Evolutionary conservation across 2,797 vertebrate species (phyloP), one percentile per base, ranked within the genome.

Genomic region (Pangasius djambal): DNA sequence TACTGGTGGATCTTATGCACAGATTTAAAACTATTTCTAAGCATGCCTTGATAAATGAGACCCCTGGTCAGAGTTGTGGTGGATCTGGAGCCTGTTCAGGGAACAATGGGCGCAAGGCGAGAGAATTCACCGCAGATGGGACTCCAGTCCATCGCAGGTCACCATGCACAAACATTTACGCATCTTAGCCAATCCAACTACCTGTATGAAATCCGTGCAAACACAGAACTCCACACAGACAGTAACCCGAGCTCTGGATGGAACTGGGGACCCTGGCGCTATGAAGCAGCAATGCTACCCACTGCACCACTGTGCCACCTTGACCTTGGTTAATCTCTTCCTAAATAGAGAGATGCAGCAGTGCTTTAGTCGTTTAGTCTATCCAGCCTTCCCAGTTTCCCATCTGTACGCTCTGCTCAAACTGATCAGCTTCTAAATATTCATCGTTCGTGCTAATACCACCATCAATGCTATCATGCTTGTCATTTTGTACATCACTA

Each of bases 141-240:
- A 55, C 5, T 7, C 78, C 78, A 59, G 31, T 82, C 8, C 78
- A 37, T 31, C 34, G 18, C 78, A 22, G 31, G 20, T 79, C 18
- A 28, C 22, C 12, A n/a, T 50, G 44, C 28, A 50, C 15, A 52
- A 16, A 31, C 28, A 13, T 61, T 61, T 50, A 31, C 16, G 7
- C 77, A 79, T 78, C 15, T n/a, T 52, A n/a, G 77, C n/a, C n/a
- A 79, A 55, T 79, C n/a, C 50, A 79, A 4, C 16, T 22, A 81
- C 4, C 31, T 5, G 31, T 18, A 6, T 37, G 52, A 59, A 57
- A 52, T 48, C 12, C 25, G 16, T 20, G 22, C 1, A 1, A 59
- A 59, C 55, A 59, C 55, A 22, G 37, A 34, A 37, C n/a, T 63
- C 12, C 6, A 44, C 22, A 67, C 13, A 48, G 25, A 83, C 61